Evolutionary conservation across 2,113 vertebrate species (phyloP), one percentile per base, ranked within the genome.

Genomic region (Phylloscopus trochilus): DNA sequence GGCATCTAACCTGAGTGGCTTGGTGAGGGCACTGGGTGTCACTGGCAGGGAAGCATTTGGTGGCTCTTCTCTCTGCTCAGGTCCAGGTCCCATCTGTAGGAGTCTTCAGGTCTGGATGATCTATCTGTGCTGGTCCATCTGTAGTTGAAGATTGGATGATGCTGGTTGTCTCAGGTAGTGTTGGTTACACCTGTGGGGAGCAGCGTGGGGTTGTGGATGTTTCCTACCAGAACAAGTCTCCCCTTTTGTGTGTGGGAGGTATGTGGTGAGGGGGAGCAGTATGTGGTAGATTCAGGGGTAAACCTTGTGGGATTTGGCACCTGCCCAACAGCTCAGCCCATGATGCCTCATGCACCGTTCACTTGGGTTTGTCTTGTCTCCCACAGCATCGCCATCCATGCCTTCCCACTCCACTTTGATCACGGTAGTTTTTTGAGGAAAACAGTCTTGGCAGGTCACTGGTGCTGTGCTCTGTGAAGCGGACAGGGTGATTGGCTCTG

Each of bases 281-380:
- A 5, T 9, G 17, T 15, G n/a, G 31, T 13, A 8, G 26, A 27
- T 37, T 37, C 7, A 9, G 43, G 33, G 2, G 16, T 66, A 16
- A 27, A 30, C 30, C 21, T 3, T 26, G 43, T 27, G 41, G 21
- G 28, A 22, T 26, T 20, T 35, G 24, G 13, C 35, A 55, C 31
- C 17, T n/a, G 41, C 58, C 41, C 3, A 56, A 21, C 15, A 30
- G 56, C 46, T 68, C 22, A 72, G 35, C 39, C 39, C 28, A 5
- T 1, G 1, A 10, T 3, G 20, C 46, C 9, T 9, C 1, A 0
- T 23, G 24, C 3, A 1, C 52, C 1, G 0, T 39, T 22, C 0
- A 0, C 24, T 70, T 35, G 17, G 3, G 12, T 46, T 62, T 39
- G 30, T 28, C 30, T 52, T 24, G 58, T 24, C 24, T 63, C 27